Base-by-base conservation (phyloP, 2,888 invertebrate genomes). In the Plemyria rubiginata region DNA sequence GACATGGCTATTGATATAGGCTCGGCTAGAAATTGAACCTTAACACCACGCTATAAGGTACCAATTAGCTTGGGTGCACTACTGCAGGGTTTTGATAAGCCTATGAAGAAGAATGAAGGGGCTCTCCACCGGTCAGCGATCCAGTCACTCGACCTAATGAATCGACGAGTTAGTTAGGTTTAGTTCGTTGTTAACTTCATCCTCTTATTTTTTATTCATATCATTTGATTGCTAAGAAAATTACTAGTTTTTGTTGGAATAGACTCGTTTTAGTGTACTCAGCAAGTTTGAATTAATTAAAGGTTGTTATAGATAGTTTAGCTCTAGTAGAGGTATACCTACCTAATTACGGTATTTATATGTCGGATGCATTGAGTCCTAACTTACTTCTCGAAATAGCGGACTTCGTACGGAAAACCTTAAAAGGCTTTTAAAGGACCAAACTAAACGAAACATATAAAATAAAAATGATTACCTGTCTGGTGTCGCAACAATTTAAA, bases 61-160 rank as follows among this genome's bases (percentile, higher is more conserved):
- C 67, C 75, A 70, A 78, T 72, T 80, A 59, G 68, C 54, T 45
- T 74, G 74, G 38, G 16, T 29, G 67, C 40, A 61, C 57, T 70
- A 71, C 73, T 73, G 75, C 78, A 76, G 75, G 71, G 76, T 75
- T 77, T 78, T 77, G 79, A 79, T 80, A 80, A 76, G 77, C 70
- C 70, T 76, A 76, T 85, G 76, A 76, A 87, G 86, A 77, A 82
- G 82, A 76, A 70, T 71, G 73, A 67, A 72, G 88, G 87, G 65
- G 85, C 86, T 73, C 88, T 90, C 72, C 53, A 75, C 56, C 82
- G 88, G 80, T 68, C 87, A 78, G 77, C 80, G 74, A 75, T 71
- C 75, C 66, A 73, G 71, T 77, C 82, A 76, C 88, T 87, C 87
- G 89, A 88, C 87, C 89, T 82, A 86, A 84, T 87, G 85, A 82